Evolutionary conservation across 2,113 vertebrate genomes (phyloP), one percentile per base, ranked within the genome.

Genomic region (Conger conger): DNA sequence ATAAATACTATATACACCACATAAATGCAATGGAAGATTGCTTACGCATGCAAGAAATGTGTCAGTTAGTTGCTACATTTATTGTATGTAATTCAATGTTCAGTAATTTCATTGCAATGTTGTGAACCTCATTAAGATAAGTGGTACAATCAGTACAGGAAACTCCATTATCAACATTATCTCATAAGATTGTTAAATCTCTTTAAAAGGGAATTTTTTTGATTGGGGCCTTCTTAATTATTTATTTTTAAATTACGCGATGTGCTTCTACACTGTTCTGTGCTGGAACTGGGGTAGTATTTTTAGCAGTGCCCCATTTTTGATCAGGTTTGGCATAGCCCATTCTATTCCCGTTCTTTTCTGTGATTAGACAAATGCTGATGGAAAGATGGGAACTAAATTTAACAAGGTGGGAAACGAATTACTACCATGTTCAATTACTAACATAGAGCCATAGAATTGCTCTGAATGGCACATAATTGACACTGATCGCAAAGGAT

Each of bases 301-400:
- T 85, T 85, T 85, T 85, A 85, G 79, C 79, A 81, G 23, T 27
- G 84, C 42, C 84, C 84, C 54, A 85, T 76, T 85, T 84, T 53
- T 77, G 63, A 81, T 81, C 80, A 81, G 79, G 80, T 81, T 63
- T 68, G 79, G 63, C 79, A 53, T 84, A 15, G 37, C 53, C 77
- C 63, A 50, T 40, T 79, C 77, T 81, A 36, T 63, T 85, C 37
- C 53, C 36, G 60, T 45, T 85, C n/a, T n/a, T 85, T 85, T 37
- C 79, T 85, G 84, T 73, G 79, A 85, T 85, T 85, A 81, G 84
- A 85, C 45, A 30, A 53, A 83, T 40, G 15, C 82, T 83, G 40
- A 78, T 77, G 73, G 36, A 83, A 83, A 77, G 68, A 50, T 73
- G n/a, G 68, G 68, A n/a, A 33, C 68, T 77, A 76, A 83, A 77